These are phyloP conservation scores for Drosophila arizonae DNA, from an alignment of 1,140 invertebrate species.

Conservation along the genomic window DNA sequence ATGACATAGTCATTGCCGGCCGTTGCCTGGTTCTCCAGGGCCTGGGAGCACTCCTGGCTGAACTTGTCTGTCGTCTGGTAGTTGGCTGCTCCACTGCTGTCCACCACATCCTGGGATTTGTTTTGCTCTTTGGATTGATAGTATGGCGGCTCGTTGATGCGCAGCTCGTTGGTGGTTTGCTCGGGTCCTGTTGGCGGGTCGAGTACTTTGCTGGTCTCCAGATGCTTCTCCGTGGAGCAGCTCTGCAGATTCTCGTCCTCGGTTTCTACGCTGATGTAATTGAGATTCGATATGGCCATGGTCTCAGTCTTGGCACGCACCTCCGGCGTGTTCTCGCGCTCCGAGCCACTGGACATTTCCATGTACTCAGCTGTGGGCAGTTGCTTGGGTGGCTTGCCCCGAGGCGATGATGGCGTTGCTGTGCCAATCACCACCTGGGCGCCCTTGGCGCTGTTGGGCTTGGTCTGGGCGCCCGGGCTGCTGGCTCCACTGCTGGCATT, in stretches of 20 bases:
- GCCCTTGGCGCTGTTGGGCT: slow-evolving; percentile 26
- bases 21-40: slow-evolving; percentile 69
- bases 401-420: slow-evolving; percentile 48
- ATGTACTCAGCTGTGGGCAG: slow-evolving; percentile 73
- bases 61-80: slow-evolving; percentile 72
- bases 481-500: slow-evolving; percentile 43
- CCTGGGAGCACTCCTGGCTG: slow-evolving; percentile 80
- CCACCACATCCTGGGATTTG: slow-evolving; percentile 65
- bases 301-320: slow-evolving; percentile 66
- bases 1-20: slow-evolving; percentile 79
- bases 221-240: slow-evolving; percentile 66
- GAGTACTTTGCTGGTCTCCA: slow-evolving; percentile 68
- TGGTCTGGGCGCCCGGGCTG: slow-evolving; percentile 45
- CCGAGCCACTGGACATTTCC: slow-evolving; percentile 82
- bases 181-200: slow-evolving; percentile 52
- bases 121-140: slow-evolving; percentile 81
- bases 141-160: slow-evolving; percentile 80
- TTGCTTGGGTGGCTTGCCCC: slow-evolving; percentile 58
- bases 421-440: slow-evolving; percentile 61
- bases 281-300: slow-evolving; percentile 79
- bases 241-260: slow-evolving; percentile 77
- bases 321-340: slow-evolving; percentile 73
- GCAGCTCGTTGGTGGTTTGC: slow-evolving; percentile 75
- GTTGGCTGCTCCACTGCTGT: slow-evolving; percentile 38
- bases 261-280: slow-evolving; percentile 80